Percentiles rank a stretch among this genome's conserved stretches.
Conservation (phyloP, 2,113 vertebrate species). For the Speoplatyrhinus poulsoni region DNA sequence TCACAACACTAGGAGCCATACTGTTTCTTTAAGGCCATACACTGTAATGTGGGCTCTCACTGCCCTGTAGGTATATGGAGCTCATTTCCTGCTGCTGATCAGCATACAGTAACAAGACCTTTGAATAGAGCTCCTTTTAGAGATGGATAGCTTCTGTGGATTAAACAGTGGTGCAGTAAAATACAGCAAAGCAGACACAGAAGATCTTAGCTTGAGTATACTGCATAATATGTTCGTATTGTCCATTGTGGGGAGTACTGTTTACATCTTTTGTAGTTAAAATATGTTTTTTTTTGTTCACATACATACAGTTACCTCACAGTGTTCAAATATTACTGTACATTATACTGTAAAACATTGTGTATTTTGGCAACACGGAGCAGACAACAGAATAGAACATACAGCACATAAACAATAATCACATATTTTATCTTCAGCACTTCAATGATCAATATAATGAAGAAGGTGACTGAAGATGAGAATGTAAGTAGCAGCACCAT, state of each 20-base stretch:
- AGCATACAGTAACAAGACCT: conserved; percentile 5
- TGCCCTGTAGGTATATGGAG: conserved; percentile 52
- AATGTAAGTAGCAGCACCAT: no score
- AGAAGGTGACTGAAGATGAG: no score
- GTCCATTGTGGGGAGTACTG: background rate
- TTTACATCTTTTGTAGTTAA: background rate
- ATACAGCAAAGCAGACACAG: conserved; percentile 12
- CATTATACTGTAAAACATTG: no score
- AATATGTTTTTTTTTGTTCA: background rate
- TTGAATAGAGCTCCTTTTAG: conserved; percentile 59
- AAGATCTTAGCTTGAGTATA: background rate
- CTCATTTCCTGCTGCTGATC: conserved; percentile 64
- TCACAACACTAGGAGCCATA: conserved; percentile 41
- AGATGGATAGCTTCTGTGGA: conserved; percentile 29
- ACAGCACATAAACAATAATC: background rate
- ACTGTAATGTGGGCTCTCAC: conserved; percentile 42
- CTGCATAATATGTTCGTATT: conserved; percentile 4
- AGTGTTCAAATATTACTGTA: no score
- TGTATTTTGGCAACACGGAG: no score
- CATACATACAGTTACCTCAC: no score
- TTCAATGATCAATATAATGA: no score
- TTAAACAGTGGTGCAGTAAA: conserved; percentile 36
- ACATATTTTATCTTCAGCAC: background rate
- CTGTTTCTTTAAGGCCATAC: conserved; percentile 25
- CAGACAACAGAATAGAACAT: no score